Evolutionary conservation across 2,113 vertebrate species (phyloP).

Genomic region (Cariama cristata): DNA sequence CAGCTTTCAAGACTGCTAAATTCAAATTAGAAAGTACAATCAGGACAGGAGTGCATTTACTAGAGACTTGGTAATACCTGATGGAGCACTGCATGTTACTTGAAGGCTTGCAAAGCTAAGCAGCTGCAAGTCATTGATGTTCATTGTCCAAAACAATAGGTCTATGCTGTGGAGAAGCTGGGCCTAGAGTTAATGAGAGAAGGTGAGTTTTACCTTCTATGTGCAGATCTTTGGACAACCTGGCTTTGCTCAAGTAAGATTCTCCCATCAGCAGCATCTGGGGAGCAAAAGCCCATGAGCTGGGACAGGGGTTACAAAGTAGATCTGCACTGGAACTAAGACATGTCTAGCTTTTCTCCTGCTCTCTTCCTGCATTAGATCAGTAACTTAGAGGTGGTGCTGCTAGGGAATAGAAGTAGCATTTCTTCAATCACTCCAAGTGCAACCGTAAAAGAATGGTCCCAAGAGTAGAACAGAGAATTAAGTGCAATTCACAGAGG

Average conservation of each 20-base stretch:
- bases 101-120: neutral
- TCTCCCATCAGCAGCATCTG: neutral
- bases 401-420: neutral
- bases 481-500: neutral
- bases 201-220: neutral
- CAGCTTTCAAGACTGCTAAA: neutral
- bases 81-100: neutral
- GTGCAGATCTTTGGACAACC: neutral
- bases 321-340: neutral
- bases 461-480: neutral
- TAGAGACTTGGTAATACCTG: neutral
- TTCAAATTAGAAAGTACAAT: neutral
- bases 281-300: neutral
- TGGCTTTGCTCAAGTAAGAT: neutral
- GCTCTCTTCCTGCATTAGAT: neutral
- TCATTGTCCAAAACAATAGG: neutral
- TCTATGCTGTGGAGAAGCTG: neutral
- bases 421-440: neutral
- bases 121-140: neutral
- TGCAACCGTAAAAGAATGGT: neutral
- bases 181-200: neutral
- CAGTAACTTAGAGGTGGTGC: neutral
- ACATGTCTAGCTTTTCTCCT: fast-evolving
- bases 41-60: neutral
- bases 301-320: neutral